Evolutionary conservation across 92 coral and sea anemone genomes (phyloP).

Genomic region (Epizoanthus fatuus): DNA sequence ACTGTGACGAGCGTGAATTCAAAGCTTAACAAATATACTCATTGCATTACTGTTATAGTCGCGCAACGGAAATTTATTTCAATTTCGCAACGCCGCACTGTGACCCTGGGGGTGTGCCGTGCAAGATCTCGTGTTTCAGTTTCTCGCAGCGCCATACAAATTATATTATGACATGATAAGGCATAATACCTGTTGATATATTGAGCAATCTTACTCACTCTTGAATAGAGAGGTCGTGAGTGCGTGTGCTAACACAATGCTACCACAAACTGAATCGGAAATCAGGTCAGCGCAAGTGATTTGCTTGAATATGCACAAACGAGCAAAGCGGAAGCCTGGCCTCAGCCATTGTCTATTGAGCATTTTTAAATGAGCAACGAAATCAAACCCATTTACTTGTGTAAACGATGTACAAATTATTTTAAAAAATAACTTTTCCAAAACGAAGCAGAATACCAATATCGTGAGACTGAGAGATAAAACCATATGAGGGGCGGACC

Average conservation of each 20-base stretch:
- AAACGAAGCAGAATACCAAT: too few relatives aligned
- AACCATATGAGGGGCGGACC: too few relatives aligned
- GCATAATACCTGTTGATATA: neutral
- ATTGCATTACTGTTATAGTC: neutral
- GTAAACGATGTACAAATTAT: too few relatives aligned
- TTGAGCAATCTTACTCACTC: neutral
- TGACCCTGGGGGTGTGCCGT: neutral
- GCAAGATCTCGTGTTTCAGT: slow-evolving; percentile 17
- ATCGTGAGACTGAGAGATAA: too few relatives aligned
- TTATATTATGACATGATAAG: neutral
- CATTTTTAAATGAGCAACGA: too few relatives aligned
- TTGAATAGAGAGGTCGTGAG: neutral
- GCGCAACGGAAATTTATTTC: neutral
- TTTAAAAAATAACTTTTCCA: too few relatives aligned
- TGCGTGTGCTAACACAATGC: neutral
- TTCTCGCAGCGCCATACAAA: neutral
- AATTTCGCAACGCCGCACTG: neutral
- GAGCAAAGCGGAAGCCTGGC: too few relatives aligned
- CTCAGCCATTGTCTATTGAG: neutral
- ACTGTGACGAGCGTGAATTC: too few relatives aligned
- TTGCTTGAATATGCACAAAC: neutral
- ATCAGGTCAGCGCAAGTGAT: neutral
- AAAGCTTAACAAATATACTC: too few relatives aligned
- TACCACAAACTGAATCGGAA: neutral
- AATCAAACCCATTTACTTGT: too few relatives aligned